phyloP scores from a whole-genome alignment of 2,888 invertebrate genomes.

The Opisthograptis luteolata region DNA sequence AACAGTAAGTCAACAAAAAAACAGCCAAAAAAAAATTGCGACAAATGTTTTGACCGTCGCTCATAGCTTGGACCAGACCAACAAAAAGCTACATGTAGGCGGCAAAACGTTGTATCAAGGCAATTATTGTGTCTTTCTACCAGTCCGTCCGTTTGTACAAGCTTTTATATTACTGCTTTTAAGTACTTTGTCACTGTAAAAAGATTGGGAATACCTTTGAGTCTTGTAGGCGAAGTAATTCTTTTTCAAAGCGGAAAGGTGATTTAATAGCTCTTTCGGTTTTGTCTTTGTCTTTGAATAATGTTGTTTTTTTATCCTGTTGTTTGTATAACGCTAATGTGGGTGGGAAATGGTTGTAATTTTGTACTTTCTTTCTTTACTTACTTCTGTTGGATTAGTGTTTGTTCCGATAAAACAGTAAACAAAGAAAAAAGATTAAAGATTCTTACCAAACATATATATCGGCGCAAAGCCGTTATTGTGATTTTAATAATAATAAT shows the following conservation, averaged over 20 bases:
- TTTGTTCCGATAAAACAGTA: not conserved
- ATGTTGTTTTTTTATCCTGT: conserved; percentile 33
- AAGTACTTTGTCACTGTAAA: conserved; percentile 26
- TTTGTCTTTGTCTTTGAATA: conserved; percentile 15
- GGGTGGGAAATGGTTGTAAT: conserved; percentile 8
- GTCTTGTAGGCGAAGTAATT: not conserved
- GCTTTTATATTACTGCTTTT: conserved; percentile 36
- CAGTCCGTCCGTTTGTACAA: conserved; percentile 51
- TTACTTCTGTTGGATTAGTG: not conserved
- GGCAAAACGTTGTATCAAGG: conserved; percentile 63
- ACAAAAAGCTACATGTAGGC: conserved; percentile 57
- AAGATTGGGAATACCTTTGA: conserved; percentile 7
- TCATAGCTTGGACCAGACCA: conserved; percentile 38
- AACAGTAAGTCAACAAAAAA: too few relatives aligned
- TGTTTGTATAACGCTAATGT: conserved; percentile 29
- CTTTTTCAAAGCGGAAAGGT: not conserved
- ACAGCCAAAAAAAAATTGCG: too few relatives aligned
- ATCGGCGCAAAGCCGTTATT: too few relatives aligned
- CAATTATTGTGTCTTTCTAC: conserved; percentile 74
- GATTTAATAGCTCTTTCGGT: not conserved
- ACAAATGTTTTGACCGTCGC: not conserved
- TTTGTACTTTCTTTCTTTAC: conserved; percentile 14
- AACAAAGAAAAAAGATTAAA: not conserved
- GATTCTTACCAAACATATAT: not conserved
- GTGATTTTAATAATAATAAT: too few relatives aligned